Base-by-base conservation (phyloP, 2,888 invertebrate genomes). In the Drosophila parthenogenetica region DNA sequence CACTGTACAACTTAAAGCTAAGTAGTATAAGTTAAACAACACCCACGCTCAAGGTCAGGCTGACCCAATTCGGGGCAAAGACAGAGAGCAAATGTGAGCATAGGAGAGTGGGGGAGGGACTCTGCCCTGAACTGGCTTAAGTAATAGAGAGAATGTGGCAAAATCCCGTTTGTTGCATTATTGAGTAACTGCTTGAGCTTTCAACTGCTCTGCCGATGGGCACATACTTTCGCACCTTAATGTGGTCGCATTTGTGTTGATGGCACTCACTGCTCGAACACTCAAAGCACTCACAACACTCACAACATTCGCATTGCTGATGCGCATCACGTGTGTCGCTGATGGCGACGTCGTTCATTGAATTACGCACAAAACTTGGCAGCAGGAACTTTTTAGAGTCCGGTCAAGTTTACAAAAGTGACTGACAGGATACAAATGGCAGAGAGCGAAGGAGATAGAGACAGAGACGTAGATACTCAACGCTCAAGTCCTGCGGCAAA, bases 311-410 rank as follows among this genome's bases (percentile, higher is more conserved):
- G 49, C 29, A 29, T 29, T 75, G 57, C 39, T 1, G 40, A 79
- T 65, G 71, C 89, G 64, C 22, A 70, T 86, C 84, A 85, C 84
- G 89, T 85, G 81, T 81, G 60, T 29, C 62, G 59, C 69, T 66
- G 78, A 83, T 79, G 80, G 73, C 62, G 48, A 69, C 69, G 77
- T 75, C 81, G 72, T 79, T 89, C 77, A 85, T 85, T 89, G 85
- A 89, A 85, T 85, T 89, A 89, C 84, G 69, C 69, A 58, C 68
- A 81, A 74, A 51, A 55, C 32, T 35, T 55, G 64, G 64, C 77
- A 60, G 50, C 46, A 46, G 32, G 32, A 54, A 65, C 53, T 45
- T 81, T 83, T 72, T 53, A 49, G 32, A 11, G 46, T 45, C 14
- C 55, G 35, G 53, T 43, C 50, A 46, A 86, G 74, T 81, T 69